Conservation (phyloP, 2,888 invertebrate genomes). For the Oscheius sp. region DNA sequence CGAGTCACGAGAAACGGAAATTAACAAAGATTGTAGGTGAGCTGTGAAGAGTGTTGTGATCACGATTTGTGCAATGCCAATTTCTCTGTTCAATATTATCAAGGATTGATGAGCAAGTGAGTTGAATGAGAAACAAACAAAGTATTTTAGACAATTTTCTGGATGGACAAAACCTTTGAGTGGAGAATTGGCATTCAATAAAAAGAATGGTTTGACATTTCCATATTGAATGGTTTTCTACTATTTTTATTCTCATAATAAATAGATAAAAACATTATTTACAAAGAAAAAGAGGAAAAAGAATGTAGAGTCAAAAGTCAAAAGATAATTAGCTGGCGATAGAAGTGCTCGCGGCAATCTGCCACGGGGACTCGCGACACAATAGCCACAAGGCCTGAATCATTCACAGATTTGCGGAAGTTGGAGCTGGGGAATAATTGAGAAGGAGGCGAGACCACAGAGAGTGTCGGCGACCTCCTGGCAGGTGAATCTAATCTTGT, state of each 20-base stretch:
- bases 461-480: too few relatives aligned
- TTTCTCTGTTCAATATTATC: slow-evolving; percentile 65
- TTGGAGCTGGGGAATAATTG: neutral
- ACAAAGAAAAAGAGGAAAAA: neutral
- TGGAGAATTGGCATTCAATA: slow-evolving; percentile 53
- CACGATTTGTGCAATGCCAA: slow-evolving; percentile 65
- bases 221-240: slow-evolving; percentile 28
- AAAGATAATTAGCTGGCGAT: slow-evolving; percentile 13
- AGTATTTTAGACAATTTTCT: slow-evolving; percentile 61
- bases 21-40: slow-evolving; percentile 55
- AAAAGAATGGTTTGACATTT: slow-evolving; percentile 38
- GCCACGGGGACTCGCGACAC: slow-evolving; percentile 1
- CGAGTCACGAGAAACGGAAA: neutral
- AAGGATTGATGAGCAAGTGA: slow-evolving; percentile 45
- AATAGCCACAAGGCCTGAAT: slow-evolving; percentile 15
- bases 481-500: too few relatives aligned
- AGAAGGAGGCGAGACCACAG: too few relatives aligned
- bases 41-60: slow-evolving; percentile 68
- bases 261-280: neutral
- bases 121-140: too few relatives aligned
- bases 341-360: slow-evolving; percentile 3
- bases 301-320: neutral
- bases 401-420: slow-evolving; percentile 11
- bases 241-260: neutral
- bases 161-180: slow-evolving; percentile 65